A percentile compares a stretch with the other conserved stretches of the same genome.
These are phyloP conservation scores for Sebastes hubbsi DNA, from an alignment of 2,797 vertebrate species.

Conservation along the genomic window DNA sequence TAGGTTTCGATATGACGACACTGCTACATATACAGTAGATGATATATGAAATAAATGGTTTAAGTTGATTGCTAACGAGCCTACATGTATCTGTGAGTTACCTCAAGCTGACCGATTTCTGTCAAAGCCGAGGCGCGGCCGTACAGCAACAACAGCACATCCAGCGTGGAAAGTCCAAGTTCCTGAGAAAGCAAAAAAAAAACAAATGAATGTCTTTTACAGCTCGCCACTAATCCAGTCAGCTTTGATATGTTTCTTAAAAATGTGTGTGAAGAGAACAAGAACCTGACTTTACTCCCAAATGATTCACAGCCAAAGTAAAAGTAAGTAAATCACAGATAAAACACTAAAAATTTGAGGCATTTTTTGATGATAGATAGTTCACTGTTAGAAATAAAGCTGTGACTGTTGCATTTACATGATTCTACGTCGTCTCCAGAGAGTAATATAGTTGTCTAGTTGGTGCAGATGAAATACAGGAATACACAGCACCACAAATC, in stretches of 20 bases:
- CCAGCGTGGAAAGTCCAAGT: slow-evolving; percentile 83
- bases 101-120: slow-evolving; percentile 90
- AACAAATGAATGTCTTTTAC: neutral
- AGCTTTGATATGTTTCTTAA: neutral
- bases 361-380: neutral
- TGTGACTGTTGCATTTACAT: neutral
- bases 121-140: slow-evolving; percentile 88
- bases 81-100: slow-evolving; percentile 49
- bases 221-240: neutral
- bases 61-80: neutral
- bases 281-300: neutral
- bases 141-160: slow-evolving; percentile 86
- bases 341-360: neutral
- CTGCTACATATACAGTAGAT: no score
- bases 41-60: no score
- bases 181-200: slow-evolving; percentile 69
- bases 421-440: no score
- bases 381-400: neutral
- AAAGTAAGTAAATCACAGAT: no score
- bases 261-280: neutral
- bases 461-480: neutral
- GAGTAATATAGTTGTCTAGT: neutral
- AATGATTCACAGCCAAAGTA: neutral
- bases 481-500: neutral
- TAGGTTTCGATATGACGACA: no score